Evolutionary conservation across 2,797 vertebrate species (phyloP).

Genomic region (Sternarchorhynchus goeldii): DNA sequence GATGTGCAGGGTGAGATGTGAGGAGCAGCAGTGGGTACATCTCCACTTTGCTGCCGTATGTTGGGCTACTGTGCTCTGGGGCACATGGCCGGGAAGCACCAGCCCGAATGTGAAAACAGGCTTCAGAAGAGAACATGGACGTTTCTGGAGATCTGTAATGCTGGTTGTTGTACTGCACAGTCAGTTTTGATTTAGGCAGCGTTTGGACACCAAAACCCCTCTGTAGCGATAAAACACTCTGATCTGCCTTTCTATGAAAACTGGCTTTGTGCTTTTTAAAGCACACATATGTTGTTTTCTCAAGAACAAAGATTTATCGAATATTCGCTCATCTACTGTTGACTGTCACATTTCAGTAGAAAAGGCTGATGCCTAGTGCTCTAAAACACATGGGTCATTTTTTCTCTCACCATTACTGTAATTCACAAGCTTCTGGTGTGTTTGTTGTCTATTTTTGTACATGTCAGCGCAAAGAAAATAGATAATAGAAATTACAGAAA

Average conservation of each 20-base stretch:
- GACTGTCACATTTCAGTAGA: conserved; percentile 40
- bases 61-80: background rate
- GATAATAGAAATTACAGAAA: conserved; percentile 21
- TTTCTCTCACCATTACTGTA: conserved; percentile 27
- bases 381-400: conserved; percentile 23
- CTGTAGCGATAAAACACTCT: conserved; percentile 33
- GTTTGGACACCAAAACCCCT: conserved; percentile 36
- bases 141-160: conserved; percentile 17
- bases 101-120: conserved; percentile 20
- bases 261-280: conserved; percentile 32
- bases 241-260: conserved; percentile 40
- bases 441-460: conserved; percentile 31
- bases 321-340: conserved; percentile 46
- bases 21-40: background rate
- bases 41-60: background rate
- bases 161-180: conserved; percentile 5
- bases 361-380: conserved; percentile 36
- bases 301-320: conserved; percentile 46
- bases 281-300: conserved; percentile 33
- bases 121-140: background rate
- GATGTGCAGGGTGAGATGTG: conserved; percentile 5
- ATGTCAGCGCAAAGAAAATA: conserved; percentile 20
- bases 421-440: conserved; percentile 20
- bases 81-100: background rate
- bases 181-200: conserved; percentile 22